Base-by-base conservation (phyloP, 2,888 invertebrate species). In the Cephalotes varians region DNA sequence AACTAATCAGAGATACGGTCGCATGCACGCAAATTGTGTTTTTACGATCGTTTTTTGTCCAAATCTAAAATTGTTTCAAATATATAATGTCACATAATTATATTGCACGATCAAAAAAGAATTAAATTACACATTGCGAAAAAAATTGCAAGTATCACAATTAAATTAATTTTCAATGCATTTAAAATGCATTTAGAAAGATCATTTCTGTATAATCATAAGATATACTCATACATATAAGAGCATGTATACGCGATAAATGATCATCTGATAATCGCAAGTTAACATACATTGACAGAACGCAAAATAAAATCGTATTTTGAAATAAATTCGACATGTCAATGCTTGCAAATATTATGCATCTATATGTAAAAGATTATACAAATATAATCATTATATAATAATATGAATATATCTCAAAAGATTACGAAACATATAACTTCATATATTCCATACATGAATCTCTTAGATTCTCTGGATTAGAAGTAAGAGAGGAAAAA, bases 1-100 rank as follows among this genome's bases (percentile, higher is more conserved):
- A 67, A 51, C 31, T 56, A 76, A 37, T 56, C 65, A 56, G 51
- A 76, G 60, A 44, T 73, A 34, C 12, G 54, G 73, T 69, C 71
- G 28, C 10, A 18, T 25, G 9, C 40, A 18, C 64, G 28, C 44
- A 60, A 81, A 77, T 67, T 62, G 47, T 64, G n/a, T 65, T 49
- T 76, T 67, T 21, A 49, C 47, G n/a, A 47, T 25, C 25, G 7
- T 21, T 58, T 60, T n/a, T 34, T 34, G 12, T 71, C 25, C 25
- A 44, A 37, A 71, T 47, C 12, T 60, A 15, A 67, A 37, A 67
- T 37, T 40, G 1, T 51, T 37, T n/a, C 9, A 34, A 67, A 69
- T 40, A 40, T 37, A 15, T 47, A 31, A 37, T 28, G 9, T 15
- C 28, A 28, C 31, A 40, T 7, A 49, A 15, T 56, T 7, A 34